phyloP scores from a whole-genome alignment of 2,888 invertebrate species.

The Eudasyphora cyanicolor region DNA sequence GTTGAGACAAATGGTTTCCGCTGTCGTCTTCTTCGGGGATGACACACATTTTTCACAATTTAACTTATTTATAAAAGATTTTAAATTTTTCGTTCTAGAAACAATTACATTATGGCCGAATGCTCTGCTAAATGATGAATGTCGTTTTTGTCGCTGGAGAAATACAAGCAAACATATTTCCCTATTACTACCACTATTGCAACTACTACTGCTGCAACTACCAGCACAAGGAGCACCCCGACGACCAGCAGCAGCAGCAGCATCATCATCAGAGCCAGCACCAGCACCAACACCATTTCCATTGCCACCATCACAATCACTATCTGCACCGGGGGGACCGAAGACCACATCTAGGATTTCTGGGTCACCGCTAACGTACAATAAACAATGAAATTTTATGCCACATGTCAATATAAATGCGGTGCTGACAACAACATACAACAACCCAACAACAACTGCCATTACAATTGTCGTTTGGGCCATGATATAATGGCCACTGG shows the following conservation, averaged over 20 bases:
- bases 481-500: conserved; percentile 75
- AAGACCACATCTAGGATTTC: conserved; percentile 13
- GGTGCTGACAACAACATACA: conserved; percentile 72
- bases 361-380: conserved; percentile 45
- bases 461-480: conserved; percentile 66
- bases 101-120: conserved; percentile 33
- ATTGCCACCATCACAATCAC: not conserved
- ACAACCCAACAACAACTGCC: conserved; percentile 68
- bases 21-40: too few relatives aligned
- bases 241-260: not conserved
- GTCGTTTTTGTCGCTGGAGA: conserved; percentile 32
- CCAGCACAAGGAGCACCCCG: not conserved
- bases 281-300: not conserved
- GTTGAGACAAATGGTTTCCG: too few relatives aligned
- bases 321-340: not conserved
- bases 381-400: conserved; percentile 77
- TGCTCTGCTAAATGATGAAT: conserved; percentile 46
- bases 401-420: conserved; percentile 78
- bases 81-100: conserved; percentile 45
- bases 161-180: conserved; percentile 31
- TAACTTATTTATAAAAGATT: not conserved
- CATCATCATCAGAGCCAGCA: not conserved
- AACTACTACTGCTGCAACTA: not conserved
- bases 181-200: conserved; percentile 36
- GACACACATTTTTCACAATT: too few relatives aligned